Evolutionary conservation across 2,113 vertebrate genomes (phyloP).

Genomic region (Nannobrachium achirus): DNA sequence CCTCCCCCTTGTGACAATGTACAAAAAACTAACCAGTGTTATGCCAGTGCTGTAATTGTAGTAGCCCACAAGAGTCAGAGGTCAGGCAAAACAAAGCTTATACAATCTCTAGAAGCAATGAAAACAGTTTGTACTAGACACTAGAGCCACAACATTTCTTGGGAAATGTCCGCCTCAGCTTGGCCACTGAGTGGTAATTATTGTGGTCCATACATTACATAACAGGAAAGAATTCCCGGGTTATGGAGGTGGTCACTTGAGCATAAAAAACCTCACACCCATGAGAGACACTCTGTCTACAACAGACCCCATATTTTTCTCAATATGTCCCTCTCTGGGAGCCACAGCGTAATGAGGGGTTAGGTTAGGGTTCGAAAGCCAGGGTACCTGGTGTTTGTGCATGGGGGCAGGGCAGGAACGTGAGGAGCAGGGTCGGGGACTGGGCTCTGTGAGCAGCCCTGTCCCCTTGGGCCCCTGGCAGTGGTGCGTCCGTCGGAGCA

Average conservation of each 20-base stretch:
- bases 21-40: too few species aligned
- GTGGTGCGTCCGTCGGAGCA: conserved; percentile 64
- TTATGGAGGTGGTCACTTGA: conserved; percentile 11
- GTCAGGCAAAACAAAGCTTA: too few species aligned
- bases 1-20: too few species aligned
- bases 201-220: background rate
- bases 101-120: background rate
- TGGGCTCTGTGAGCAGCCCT: conserved; percentile 49
- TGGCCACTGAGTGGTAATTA: background rate
- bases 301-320: background rate
- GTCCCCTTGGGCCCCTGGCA: conserved; percentile 47
- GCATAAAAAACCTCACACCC: conserved; percentile 9
- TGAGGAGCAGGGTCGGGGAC: background rate
- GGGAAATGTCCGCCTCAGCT: background rate
- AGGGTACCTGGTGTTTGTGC: conserved; percentile 67
- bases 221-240: conserved; percentile 1
- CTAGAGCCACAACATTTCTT: background rate
- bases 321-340: background rate
- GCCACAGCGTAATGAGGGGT: conserved; percentile 14
- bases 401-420: conserved; percentile 31
- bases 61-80: too few species aligned
- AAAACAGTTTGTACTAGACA: conserved; percentile 23
- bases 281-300: background rate
- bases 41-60: too few species aligned
- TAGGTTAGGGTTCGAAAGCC: background rate